phyloP scores from a whole-genome alignment of 2,888 invertebrate species.

The Zaprionus obscuricornis region DNA sequence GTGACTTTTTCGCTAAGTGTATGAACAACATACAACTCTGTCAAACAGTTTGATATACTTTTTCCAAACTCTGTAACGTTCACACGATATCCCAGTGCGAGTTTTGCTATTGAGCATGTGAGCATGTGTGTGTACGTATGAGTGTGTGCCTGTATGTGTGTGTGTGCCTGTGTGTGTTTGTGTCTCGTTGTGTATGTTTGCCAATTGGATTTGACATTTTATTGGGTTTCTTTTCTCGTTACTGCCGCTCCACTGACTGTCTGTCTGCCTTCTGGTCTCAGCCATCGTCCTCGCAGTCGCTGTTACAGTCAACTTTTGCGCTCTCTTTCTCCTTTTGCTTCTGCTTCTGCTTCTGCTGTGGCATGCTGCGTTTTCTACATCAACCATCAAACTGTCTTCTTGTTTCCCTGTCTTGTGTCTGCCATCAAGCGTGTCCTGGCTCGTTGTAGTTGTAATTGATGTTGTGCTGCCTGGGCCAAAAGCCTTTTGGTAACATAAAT shows the following conservation, averaged over 20 bases:
- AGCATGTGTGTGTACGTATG: background rate
- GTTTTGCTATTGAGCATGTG: background rate
- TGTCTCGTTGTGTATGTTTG: conserved; percentile 56
- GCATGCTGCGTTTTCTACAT: too few relatives aligned
- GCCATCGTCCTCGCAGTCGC: too few relatives aligned
- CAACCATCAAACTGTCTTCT: too few relatives aligned
- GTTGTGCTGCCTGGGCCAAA: conserved; percentile 54
- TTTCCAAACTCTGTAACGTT: conserved; percentile 48
- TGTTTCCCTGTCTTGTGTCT: conserved; percentile 8
- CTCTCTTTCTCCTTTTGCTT: background rate
- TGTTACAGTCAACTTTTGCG: too few relatives aligned
- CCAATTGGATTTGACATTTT: conserved; percentile 78
- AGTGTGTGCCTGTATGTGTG: background rate
- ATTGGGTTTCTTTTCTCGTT: conserved; percentile 76
- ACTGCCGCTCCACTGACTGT: conserved; percentile 67
- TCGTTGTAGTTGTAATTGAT: conserved; percentile 69
- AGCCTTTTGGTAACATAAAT: conserved; percentile 69
- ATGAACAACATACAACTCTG: too few relatives aligned
- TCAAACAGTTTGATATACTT: conserved; percentile 74
- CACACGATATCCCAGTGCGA: conserved; percentile 23
- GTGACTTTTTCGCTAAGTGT: too few relatives aligned
- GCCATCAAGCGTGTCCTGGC: conserved; percentile 16
- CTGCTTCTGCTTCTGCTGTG: background rate
- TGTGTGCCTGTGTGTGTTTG: background rate
- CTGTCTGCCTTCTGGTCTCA: conserved; percentile 16